Conservation (phyloP, 2,888 invertebrate species). For the Teleogryllus oceanicus region DNA sequence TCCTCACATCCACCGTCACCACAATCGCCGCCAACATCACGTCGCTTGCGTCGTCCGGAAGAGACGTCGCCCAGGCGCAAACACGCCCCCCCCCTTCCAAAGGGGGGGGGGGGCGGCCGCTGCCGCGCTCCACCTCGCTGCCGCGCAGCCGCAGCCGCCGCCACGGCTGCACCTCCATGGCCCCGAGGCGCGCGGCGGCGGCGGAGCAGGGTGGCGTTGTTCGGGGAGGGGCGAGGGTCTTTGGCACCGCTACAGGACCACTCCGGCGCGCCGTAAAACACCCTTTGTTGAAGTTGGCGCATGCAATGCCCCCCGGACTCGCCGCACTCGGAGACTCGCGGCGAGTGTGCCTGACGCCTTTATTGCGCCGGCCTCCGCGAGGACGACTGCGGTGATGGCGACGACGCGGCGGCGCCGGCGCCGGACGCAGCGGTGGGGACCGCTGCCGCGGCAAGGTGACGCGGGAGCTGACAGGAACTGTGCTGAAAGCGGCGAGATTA, state of each 20-base stretch:
- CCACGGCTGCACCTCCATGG: background rate
- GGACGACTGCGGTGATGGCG: background rate
- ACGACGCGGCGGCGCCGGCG: background rate
- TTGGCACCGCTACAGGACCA: background rate
- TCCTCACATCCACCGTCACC: no score
- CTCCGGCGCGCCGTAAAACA: background rate
- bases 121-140: no score
- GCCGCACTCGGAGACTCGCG: conserved; percentile 6
- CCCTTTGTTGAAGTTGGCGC: conserved; percentile 9
- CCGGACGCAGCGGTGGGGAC: background rate
- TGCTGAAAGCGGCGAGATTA: background rate
- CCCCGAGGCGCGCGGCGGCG: background rate
- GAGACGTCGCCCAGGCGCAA: conserved; percentile 18
- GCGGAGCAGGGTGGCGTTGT: background rate
- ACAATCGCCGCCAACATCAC: no score
- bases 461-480: background rate
- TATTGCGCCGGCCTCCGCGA: background rate
- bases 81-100: conserved; percentile 18
- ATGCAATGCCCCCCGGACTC: conserved; percentile 1
- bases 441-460: background rate
- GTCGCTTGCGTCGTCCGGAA: background rate
- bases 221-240: background rate
- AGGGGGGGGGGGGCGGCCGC: no score
- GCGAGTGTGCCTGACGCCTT: conserved; percentile 9
- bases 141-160: background rate